Evolutionary conservation across 2,113 vertebrate genomes (phyloP), one percentile per base, ranked within the genome.

Genomic region (Himantopus leucocephalus): DNA sequence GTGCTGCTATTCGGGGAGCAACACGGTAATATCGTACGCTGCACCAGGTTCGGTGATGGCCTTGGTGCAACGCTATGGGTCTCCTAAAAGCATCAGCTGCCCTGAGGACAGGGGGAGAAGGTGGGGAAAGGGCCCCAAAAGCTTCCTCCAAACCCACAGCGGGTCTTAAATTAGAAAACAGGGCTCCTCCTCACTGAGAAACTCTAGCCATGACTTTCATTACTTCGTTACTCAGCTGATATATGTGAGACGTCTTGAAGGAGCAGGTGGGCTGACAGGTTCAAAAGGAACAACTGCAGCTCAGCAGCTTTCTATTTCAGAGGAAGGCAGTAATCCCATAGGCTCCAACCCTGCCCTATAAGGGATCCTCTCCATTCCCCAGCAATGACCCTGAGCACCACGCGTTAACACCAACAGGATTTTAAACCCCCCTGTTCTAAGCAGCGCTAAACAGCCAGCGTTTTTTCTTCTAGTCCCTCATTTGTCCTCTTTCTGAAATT

Each of bases 231-330:
- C 94, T 96, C 94, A 97, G 96, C 95, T 95, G 96, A 98, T 92
- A 98, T 75, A 91, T 90, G 95, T 97, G 96, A 97, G 91, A 94
- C 6, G 15, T 97, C 97, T 97, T 97, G 97, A 97, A 98, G 97
- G 90, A 98, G 86, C 96, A 96, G 96, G 95, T 96, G 95, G 97
- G 88, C 94, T 94, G 95, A 95, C 96, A 24, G 29, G 92, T 88
- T 96, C 96, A 93, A 90, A 96, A 96, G 81, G 88, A 98, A 98
- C 97, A 97, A 97, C 97, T 98, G 97, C 83, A 88, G 95, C 95
- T 95, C 86, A 89, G 92, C 74, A 95, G 95, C 92, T 94, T 97
- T 97, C 97, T 98, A 98, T 98, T 98, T 98, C 96, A 95, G 97
- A 97, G 92, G 88, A 93, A 91, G 85, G 88, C 93, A 94, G 67